These are phyloP conservation scores for Meles meles DNA, from an alignment of 2,113 vertebrate genomes.

Conservation along the genomic window DNA sequence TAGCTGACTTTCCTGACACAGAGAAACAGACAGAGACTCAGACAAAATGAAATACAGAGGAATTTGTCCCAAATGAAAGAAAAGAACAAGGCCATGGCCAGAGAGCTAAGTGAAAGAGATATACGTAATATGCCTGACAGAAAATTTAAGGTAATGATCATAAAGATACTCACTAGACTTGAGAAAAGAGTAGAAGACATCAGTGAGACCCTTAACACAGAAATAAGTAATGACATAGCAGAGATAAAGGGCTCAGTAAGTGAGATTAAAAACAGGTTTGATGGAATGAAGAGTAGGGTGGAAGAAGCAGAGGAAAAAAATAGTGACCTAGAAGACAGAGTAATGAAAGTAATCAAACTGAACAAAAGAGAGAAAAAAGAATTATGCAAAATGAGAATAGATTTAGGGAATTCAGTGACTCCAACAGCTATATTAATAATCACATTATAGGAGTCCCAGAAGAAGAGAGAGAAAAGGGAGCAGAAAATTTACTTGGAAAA, in stretches of 20 bases:
- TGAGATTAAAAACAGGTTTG: not conserved
- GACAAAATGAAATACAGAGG: not conserved
- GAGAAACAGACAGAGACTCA: not conserved
- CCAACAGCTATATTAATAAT: not conserved
- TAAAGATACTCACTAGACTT: not conserved
- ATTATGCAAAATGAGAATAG: not conserved
- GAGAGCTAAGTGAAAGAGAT: not conserved
- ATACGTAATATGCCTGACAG: not conserved
- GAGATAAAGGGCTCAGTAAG: not conserved
- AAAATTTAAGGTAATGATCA: not conserved
- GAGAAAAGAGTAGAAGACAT: not conserved
- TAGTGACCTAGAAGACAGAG: not conserved
- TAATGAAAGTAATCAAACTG: not conserved
- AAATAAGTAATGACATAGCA: not conserved
- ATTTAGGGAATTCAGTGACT: not conserved
- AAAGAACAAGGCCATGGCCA: not conserved
- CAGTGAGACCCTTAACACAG: not conserved
- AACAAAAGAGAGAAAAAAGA: not conserved
- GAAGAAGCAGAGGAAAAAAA: not conserved
- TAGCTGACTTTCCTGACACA: not conserved
- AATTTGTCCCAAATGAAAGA: not conserved
- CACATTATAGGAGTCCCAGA: not conserved
- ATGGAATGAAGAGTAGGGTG: not conserved
- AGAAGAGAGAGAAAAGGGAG: not conserved
- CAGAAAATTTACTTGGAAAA: not conserved